Evolutionary conservation across 1,140 invertebrate species (phyloP).

Genomic region (Chironomus striatipennis): DNA sequence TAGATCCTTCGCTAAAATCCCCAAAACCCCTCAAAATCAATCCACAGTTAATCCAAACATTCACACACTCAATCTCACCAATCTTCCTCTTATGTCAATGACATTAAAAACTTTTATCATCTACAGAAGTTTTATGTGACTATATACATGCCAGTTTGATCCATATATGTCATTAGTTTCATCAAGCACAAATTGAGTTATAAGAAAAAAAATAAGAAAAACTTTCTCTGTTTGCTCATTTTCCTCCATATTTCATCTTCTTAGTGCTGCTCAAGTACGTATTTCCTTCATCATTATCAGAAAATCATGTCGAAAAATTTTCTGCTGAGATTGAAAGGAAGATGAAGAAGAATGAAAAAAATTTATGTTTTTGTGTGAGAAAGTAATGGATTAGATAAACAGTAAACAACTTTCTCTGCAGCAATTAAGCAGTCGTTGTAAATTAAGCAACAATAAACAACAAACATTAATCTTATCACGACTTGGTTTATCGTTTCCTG

Average conservation of each 20-base stretch:
- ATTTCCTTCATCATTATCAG: background rate
- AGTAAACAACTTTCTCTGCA: constrained; percentile 10
- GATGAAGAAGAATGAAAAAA: too few species aligned
- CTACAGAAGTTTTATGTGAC: background rate
- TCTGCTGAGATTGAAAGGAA: background rate
- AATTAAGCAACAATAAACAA: too few species aligned
- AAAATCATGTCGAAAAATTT: too few species aligned
- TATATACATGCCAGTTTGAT: background rate
- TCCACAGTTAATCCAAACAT: too few species aligned
- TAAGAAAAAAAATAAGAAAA: background rate
- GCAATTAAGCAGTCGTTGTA: background rate
- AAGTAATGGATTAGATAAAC: background rate
- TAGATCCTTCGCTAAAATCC: too few species aligned
- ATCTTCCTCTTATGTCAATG: background rate
- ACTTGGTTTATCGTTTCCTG: too few species aligned
- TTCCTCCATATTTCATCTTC: background rate
- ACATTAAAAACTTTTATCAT: constrained; percentile 3
- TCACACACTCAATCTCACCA: too few species aligned
- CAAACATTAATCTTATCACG: too few species aligned
- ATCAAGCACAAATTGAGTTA: constrained; percentile 13
- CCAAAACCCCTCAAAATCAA: too few species aligned
- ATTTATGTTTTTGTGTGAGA: background rate
- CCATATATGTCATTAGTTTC: constrained; percentile 13
- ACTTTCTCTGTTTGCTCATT: too few species aligned
- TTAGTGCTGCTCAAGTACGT: background rate